Base-by-base conservation (phyloP, 2,888 invertebrate genomes). In the Phrixothrix hirtus region DNA sequence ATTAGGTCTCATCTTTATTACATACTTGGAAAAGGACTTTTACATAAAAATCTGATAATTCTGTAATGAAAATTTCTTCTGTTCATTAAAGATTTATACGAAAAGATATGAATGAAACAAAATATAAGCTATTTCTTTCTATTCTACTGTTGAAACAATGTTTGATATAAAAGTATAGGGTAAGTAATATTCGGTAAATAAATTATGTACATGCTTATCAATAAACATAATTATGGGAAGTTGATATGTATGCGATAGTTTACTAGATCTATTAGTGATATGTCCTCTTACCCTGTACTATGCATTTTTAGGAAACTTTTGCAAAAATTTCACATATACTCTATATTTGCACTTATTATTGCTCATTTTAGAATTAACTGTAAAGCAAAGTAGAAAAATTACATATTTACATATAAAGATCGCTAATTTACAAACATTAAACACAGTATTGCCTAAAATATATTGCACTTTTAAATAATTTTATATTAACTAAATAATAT, bases 401-500 rank as follows among this genome's bases (percentile, higher is more conserved):
- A 31, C 41, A 7, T 51, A 45, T 52, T 31, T 52, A 46, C 46
- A 46, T 26, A 42, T 39, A 51, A 52, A 52, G 41, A 39, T 47
- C 21, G 47, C 30, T 32, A 39, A 48, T 48, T 41, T 48, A 48
- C 48, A 48, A 47, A 48, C 48, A 48, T 38, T 39, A 47, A 47
- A 47, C 47, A 53, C 44, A 58, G 61, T 67, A 70, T 71, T 69
- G 67, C 72, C 72, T 73, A 71, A 72, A 72, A 69, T 67, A 68
- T 74, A 74, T 74, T 73, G 74, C 74, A 74, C 74, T 70, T 71
- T 64, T 52, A 68, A 66, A 63, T 60, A 57, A 52, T 52, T 52
- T 46, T 30, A 46, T 52, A 52, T 25, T 17, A 67, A 67, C 62
- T 61, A 61, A 65, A 70, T 69, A 59, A 59, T 63, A 63, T 72